phyloP scores from a whole-genome alignment of 2,888 invertebrate genomes.

The Lottia gigantea region DNA sequence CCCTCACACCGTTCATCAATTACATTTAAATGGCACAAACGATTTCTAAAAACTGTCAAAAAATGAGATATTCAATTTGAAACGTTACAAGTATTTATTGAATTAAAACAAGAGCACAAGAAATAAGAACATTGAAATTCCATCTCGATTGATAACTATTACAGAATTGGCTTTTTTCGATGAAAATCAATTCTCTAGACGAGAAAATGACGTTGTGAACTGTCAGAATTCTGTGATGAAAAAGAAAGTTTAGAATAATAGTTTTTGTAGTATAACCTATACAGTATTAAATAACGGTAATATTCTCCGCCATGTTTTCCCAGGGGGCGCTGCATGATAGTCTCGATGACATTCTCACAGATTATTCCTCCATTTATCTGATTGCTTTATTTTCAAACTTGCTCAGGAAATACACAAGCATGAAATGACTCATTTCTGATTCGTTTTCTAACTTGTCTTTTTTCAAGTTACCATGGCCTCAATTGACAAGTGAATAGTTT shows the following conservation, averaged over 20 bases:
- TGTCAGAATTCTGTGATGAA: conserved; percentile 4
- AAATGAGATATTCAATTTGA: not conserved
- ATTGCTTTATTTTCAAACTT: conserved; percentile 11
- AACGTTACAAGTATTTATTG: conserved; percentile 3
- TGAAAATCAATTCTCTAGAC: conserved; percentile 4
- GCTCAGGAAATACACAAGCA: conserved; percentile 11
- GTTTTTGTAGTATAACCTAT: conserved; percentile 9
- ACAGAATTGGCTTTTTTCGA: not conserved
- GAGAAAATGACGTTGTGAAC: not conserved
- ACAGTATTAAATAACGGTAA: conserved; percentile 10
- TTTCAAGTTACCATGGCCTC: not conserved
- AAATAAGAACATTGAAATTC: not conserved
- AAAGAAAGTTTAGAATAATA: conserved; percentile 10
- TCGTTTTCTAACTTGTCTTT: conserved; percentile 6
- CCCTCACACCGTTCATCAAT: too few relatives aligned
- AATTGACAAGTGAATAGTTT: conserved; percentile 2
- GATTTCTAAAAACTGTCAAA: not conserved
- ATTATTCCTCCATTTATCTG: conserved; percentile 11
- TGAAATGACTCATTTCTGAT: conserved; percentile 8
- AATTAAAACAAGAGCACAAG: conserved; percentile 2
- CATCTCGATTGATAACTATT: conserved; percentile 2
- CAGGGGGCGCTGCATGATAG: not conserved
- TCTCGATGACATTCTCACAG: conserved; percentile 9
- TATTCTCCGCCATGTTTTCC: conserved; percentile 1
- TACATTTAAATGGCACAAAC: not conserved